A percentile compares a stretch with the other conserved stretches of the same genome.
Evolutionary conservation across 1,140 invertebrate genomes (phyloP).

Genomic region (Drosophila pallidifrons): DNA sequence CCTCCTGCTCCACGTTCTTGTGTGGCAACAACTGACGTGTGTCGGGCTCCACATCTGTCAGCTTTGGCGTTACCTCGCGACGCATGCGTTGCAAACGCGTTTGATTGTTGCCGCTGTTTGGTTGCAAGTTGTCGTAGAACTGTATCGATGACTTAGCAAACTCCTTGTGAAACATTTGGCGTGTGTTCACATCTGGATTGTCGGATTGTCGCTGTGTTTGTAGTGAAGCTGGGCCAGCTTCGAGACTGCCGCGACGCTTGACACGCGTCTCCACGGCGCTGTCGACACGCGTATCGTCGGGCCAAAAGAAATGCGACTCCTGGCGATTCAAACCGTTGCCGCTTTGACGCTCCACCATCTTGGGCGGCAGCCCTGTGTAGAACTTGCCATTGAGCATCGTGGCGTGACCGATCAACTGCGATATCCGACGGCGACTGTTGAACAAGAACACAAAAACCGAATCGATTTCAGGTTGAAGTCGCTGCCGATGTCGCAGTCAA

Average conservation of each 20-base stretch:
- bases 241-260: constrained; percentile 66
- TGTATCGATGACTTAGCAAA: constrained; percentile 81
- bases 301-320: constrained; percentile 82
- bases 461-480: constrained; percentile 16
- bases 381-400: constrained; percentile 81
- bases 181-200: constrained; percentile 62
- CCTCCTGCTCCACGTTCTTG: constrained; percentile 11
- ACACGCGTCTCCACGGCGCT: constrained; percentile 66
- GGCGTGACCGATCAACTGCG: constrained; percentile 36
- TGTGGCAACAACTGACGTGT: constrained; percentile 14
- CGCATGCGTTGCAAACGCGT: constrained; percentile 29
- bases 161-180: constrained; percentile 77
- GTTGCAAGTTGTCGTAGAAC: constrained; percentile 77
- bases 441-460: constrained; percentile 55
- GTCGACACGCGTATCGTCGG: constrained; percentile 69
- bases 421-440: constrained; percentile 56
- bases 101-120: constrained; percentile 23
- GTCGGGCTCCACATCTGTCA: constrained; percentile 62
- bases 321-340: constrained; percentile 60
- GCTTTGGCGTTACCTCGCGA: constrained; percentile 66
- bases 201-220: constrained; percentile 16
- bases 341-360: constrained; percentile 71
- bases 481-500: constrained; percentile 7
- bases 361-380: constrained; percentile 79
- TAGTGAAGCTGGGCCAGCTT: constrained; percentile 12